Percentiles rank a stretch among this genome's conserved stretches.
These are phyloP conservation scores for Drosophila obscura DNA, from an alignment of 1,140 invertebrate species.

Conservation along the genomic window DNA sequence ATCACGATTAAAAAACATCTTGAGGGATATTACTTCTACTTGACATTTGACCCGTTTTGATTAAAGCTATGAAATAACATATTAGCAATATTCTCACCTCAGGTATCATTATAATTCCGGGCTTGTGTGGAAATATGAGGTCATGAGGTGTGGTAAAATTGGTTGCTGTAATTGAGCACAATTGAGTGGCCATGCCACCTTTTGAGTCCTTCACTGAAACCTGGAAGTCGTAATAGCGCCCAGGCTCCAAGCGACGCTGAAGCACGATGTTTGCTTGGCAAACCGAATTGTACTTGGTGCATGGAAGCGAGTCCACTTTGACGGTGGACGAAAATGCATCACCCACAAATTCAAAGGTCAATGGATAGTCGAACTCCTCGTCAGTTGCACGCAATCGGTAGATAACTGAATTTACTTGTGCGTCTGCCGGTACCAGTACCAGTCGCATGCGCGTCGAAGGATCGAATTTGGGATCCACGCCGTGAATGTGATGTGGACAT, in stretches of 20 bases:
- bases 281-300: slow-evolving; percentile 91
- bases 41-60: slow-evolving; percentile 38
- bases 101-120: slow-evolving; percentile 90
- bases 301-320: slow-evolving; percentile 90
- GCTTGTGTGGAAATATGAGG: slow-evolving; percentile 93
- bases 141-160: slow-evolving; percentile 91
- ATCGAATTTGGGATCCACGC: slow-evolving; percentile 91
- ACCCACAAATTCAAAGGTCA: slow-evolving; percentile 91
- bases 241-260: slow-evolving; percentile 88
- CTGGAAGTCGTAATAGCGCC: slow-evolving; percentile 92
- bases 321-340: slow-evolving; percentile 88
- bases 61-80: neutral
- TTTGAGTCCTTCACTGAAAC: slow-evolving; percentile 91
- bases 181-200: slow-evolving; percentile 90
- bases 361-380: slow-evolving; percentile 93
- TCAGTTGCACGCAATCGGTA: slow-evolving; percentile 94
- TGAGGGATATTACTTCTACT: slow-evolving; percentile 35
- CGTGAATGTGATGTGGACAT: slow-evolving; percentile 75
- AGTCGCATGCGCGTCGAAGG: slow-evolving; percentile 91
- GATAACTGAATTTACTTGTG: slow-evolving; percentile 91
- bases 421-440: slow-evolving; percentile 91
- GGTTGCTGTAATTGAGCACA: slow-evolving; percentile 92
- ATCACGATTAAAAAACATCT: neutral
- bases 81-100: slow-evolving; percentile 86
- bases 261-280: slow-evolving; percentile 93